Evolutionary conservation across 92 coral and sea anemone species (phyloP), one percentile per base, ranked within the genome.

Genomic region (Diadumene lineata): DNA sequence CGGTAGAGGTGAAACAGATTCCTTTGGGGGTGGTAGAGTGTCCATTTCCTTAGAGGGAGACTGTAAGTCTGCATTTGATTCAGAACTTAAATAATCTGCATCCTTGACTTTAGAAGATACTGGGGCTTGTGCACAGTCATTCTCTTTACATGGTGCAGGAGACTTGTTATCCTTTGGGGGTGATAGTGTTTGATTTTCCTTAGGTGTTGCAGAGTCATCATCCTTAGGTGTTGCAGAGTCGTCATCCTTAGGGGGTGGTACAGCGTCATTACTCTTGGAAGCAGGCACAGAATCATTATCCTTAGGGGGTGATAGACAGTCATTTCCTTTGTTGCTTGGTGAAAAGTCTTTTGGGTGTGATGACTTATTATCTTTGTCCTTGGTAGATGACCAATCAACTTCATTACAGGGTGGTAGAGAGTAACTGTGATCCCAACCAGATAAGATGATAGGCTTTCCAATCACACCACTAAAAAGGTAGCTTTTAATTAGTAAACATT

Each of bases 361-460:
- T 38, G 26, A n/a, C n/a, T n/a, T 13, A 38, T 6, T 4, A 16
- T 48, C 10, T 0, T 16, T 69, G 1, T 69, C 61, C 43, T 43
- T 31, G 25, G 31, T 69, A 60, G 74, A 25, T 3, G 19, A 23
- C 19, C 10, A 53, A 3, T 16, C 24, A 53, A 21, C 19, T 9
- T 15, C 58, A 2, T 53, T 21, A 53, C n/a, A 16, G 19, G 44
- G 68, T 10, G 69, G 58, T 38, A 43, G 56, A 55, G 29, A 76
- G 64, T 91, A 91, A 16, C 72, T 50, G 81, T 91, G 97, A 73
- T 91, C 97, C 97, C 97, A 91, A 0, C 32, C 44, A 1, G 81
- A 68, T 21, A 56, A 68, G 1, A 48, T 64, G 31, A 91, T 46
- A 3, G 75, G 46, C 11, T 81, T 64, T 31, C 89, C 92, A 63